Percentiles rank a stretch among this genome's conserved stretches.
phyloP scores from a whole-genome alignment of 1,140 invertebrate genomes.

The Drosophila quadrilineata region DNA sequence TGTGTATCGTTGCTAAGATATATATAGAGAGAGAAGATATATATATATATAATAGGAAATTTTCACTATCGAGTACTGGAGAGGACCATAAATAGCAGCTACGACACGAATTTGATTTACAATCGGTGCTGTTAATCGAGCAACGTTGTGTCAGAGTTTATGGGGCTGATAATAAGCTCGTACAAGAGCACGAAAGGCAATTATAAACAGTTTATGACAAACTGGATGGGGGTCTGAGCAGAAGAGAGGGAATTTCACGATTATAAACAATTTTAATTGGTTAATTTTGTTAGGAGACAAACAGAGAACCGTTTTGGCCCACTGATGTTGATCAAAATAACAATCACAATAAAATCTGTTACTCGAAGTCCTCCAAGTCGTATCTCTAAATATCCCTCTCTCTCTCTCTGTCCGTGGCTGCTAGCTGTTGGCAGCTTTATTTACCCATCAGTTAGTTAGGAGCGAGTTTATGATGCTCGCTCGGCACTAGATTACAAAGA shows the following conservation, averaged over 20 bases:
- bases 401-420: background rate
- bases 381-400: background rate
- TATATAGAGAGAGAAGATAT: background rate
- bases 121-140: background rate
- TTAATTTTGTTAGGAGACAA: no score
- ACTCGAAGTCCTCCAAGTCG: no score
- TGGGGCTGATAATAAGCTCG: slow-evolving; percentile 26
- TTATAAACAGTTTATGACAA: slow-evolving; percentile 28
- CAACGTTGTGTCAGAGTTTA: slow-evolving; percentile 1
- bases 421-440: slow-evolving; percentile 14
- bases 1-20: slow-evolving; percentile 41
- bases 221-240: no score
- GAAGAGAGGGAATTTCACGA: no score
- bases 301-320: no score
- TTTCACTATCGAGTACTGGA: no score
- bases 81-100: no score
- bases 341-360: no score
- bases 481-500: no score
- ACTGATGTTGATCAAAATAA: background rate
- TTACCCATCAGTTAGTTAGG: slow-evolving; percentile 44
- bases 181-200: slow-evolving; percentile 34
- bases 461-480: no score
- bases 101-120: background rate
- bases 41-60: slow-evolving; percentile 25
- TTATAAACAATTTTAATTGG: no score